Percentiles rank a stretch among this genome's conserved stretches.
Evolutionary conservation across 2,888 invertebrate genomes (phyloP).

Genomic region (Neocrepidodera transversa): DNA sequence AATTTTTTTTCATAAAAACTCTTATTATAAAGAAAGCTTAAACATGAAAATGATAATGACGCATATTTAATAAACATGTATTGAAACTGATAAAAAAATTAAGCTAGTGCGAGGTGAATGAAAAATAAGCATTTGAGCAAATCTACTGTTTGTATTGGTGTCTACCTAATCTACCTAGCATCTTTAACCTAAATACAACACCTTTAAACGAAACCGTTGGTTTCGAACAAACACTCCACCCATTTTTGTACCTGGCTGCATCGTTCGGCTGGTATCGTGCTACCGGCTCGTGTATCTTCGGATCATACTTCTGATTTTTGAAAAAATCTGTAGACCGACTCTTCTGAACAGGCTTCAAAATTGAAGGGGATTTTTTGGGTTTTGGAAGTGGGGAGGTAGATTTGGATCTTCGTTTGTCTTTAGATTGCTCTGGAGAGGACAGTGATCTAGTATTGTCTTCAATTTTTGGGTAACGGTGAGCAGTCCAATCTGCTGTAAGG

Average conservation of each 20-base stretch:
- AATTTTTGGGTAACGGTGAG: constrained; percentile 77
- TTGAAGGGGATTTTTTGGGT: constrained; percentile 55
- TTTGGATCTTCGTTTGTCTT: constrained; percentile 57
- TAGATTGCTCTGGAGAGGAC: constrained; percentile 62
- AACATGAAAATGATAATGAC: too few species aligned
- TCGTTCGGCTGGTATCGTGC: constrained; percentile 75
- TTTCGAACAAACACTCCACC: constrained; percentile 65
- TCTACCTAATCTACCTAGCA: constrained; percentile 13
- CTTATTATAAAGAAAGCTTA: too few species aligned
- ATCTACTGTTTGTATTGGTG: constrained; percentile 33
- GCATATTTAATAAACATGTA: too few species aligned
- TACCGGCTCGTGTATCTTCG: constrained; percentile 76
- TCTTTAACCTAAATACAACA: constrained; percentile 59
- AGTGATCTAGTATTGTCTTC: constrained; percentile 73
- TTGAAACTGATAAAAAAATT: too few species aligned
- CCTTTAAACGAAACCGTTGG: constrained; percentile 80
- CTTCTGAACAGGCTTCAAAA: constrained; percentile 55
- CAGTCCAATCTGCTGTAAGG: constrained; percentile 80
- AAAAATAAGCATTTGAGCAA: constrained; percentile 23
- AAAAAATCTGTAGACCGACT: constrained; percentile 58
- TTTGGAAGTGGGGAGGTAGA: constrained; percentile 64
- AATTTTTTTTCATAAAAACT: too few species aligned
- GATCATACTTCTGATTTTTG: constrained; percentile 75
- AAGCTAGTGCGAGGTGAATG: constrained; percentile 21
- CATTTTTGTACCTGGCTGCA: constrained; percentile 58